phyloP scores from a whole-genome alignment of 2,888 invertebrate genomes.

The Lamproptera curius region DNA sequence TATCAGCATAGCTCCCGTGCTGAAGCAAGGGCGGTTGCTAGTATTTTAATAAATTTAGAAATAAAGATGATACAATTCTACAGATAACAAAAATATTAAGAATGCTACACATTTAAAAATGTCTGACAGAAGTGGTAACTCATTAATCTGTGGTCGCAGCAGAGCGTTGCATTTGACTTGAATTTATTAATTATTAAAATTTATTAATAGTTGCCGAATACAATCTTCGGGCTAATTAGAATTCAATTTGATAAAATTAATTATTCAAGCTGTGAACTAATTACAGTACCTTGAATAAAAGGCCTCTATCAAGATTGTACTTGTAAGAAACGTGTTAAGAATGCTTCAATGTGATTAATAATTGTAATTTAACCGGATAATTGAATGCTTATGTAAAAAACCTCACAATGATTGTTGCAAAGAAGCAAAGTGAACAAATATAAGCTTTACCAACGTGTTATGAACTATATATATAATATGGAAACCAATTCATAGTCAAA shows the following conservation, averaged over 20 bases:
- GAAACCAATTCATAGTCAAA: too few species aligned
- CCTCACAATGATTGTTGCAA: too few species aligned
- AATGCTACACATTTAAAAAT: constrained; percentile 16
- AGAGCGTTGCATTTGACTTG: constrained; percentile 21
- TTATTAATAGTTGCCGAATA: constrained; percentile 38
- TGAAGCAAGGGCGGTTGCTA: too few species aligned
- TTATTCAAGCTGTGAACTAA: constrained; percentile 52
- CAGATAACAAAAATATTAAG: constrained; percentile 15
- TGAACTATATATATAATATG: too few species aligned
- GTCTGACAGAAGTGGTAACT: constrained; percentile 8
- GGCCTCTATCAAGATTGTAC: constrained; percentile 49
- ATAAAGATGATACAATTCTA: constrained; percentile 14
- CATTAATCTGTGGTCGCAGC: constrained; percentile 24
- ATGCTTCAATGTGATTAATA: too few species aligned
- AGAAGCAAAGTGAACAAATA: too few species aligned
- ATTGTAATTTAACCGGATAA: too few species aligned
- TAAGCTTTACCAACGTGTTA: too few species aligned
- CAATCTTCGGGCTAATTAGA: constrained; percentile 52
- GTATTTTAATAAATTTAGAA: too few species aligned
- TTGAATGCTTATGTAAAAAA: too few species aligned
- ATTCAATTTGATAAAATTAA: constrained; percentile 51
- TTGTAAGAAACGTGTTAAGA: constrained; percentile 41
- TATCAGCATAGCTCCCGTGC: too few species aligned
- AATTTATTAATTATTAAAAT: constrained; percentile 40
- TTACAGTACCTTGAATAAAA: constrained; percentile 59